A percentile compares a stretch with the other conserved stretches of the same genome.
Evolutionary conservation across 2,797 vertebrate genomes (phyloP).

Genomic region (Sarcoramphus papa): DNA sequence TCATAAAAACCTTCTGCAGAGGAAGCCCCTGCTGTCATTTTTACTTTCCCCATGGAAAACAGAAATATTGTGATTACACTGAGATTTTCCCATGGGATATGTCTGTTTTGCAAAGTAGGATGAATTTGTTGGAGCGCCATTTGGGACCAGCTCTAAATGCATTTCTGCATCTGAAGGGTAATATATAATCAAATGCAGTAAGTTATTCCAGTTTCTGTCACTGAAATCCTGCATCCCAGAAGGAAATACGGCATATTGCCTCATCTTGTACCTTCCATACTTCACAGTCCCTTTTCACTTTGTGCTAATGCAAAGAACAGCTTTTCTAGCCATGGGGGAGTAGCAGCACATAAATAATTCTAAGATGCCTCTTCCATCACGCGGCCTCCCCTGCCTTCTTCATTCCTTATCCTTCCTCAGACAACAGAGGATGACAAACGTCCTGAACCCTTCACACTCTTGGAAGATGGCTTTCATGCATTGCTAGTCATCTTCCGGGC

Average conservation of each 20-base stretch:
- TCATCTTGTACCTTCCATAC: neutral
- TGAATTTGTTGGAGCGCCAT: neutral
- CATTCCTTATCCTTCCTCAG: neutral
- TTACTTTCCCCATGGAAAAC: neutral
- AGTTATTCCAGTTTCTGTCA: neutral
- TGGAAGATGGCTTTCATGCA: neutral
- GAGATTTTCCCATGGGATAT: neutral
- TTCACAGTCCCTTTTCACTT: neutral
- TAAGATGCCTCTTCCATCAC: neutral
- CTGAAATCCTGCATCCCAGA: neutral
- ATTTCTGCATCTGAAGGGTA: neutral
- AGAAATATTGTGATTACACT: neutral
- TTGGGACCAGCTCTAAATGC: neutral
- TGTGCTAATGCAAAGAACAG: neutral
- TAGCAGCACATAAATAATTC: conserved; percentile 1
- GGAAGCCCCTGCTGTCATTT: neutral
- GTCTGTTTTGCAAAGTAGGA: neutral
- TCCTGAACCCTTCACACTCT: neutral
- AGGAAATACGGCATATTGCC: neutral
- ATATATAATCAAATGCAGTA: neutral
- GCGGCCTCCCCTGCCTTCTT: neutral
- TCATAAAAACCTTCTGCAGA: neutral
- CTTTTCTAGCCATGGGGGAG: conserved; percentile 18
- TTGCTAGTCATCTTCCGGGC: neutral
- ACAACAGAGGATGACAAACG: neutral